These are phyloP conservation scores for Crypturellus undulatus DNA, from an alignment of 2,113 vertebrate genomes.

Conservation along the genomic window DNA sequence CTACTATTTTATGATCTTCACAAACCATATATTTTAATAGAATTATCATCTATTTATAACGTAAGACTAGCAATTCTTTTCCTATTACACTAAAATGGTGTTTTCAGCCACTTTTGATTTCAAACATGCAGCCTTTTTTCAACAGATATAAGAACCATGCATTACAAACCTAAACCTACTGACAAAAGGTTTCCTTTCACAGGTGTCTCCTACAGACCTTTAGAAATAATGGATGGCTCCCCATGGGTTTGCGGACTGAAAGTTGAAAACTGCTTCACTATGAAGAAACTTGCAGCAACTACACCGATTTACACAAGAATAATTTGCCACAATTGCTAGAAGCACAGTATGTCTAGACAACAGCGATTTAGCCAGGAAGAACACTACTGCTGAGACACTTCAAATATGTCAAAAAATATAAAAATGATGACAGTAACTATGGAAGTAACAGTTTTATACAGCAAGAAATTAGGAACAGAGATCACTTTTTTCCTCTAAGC, in stretches of 20 bases:
- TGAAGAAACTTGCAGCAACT: background rate
- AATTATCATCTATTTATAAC: background rate
- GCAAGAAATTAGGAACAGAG: background rate
- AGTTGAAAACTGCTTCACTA: background rate
- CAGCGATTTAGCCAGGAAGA: background rate
- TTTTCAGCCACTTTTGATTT: background rate
- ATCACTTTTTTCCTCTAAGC: background rate
- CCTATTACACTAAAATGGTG: background rate
- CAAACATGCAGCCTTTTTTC: background rate
- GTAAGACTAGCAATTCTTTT: background rate
- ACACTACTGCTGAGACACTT: background rate
- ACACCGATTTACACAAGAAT: background rate
- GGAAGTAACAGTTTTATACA: background rate
- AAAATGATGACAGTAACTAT: background rate
- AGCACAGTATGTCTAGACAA: background rate
- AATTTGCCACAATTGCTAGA: background rate
- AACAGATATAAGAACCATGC: background rate
- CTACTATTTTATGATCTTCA: background rate
- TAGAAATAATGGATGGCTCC: background rate
- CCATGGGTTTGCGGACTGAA: background rate
- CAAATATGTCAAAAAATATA: background rate
- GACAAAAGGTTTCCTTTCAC: background rate
- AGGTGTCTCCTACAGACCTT: background rate
- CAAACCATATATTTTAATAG: background rate
- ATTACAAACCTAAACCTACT: background rate